Base-by-base conservation (phyloP, 1,140 invertebrate species). In the Drosophila nannoptera region DNA sequence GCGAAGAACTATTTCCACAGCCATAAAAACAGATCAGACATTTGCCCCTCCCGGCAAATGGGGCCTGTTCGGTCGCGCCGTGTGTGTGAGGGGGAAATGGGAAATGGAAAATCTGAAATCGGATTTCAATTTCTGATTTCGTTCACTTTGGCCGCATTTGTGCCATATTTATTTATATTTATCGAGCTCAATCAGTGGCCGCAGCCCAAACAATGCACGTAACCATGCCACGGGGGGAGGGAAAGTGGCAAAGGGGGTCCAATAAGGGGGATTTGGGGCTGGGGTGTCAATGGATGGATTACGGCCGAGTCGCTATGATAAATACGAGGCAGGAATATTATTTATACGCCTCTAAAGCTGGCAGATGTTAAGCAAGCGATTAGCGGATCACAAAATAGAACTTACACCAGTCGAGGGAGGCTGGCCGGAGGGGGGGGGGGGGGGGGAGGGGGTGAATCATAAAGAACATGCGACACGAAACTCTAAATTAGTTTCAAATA, bases 401-500 rank as follows among this genome's bases (percentile, higher is more conserved):
- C n/a, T n/a, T n/a, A n/a, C n/a, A n/a, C n/a, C n/a, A n/a, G n/a
- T n/a, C n/a, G n/a, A n/a, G n/a, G n/a, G n/a, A n/a, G n/a, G n/a
- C n/a, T n/a, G n/a, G n/a, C n/a, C n/a, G n/a, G n/a, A n/a, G n/a
- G n/a, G n/a, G n/a, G n/a, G n/a, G n/a, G n/a, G n/a, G n/a, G n/a
- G n/a, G n/a, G n/a, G n/a, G n/a, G n/a, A n/a, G n/a, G n/a, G n/a
- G n/a, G n/a, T n/a, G n/a, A n/a, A n/a, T n/a, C n/a, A n/a, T 38
- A 50, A 7, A 55, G 65, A 63, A 60, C 0, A 38, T 9, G 11
- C 12, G 36, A 29, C 69, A 77, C 64, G 35, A 56, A 75, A 65
- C 71, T 75, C 50, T 66, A 84, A 87, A 87, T 87, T 87, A 87
- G 84, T 87, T 84, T 87, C 77, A 87, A 87, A 87, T 87, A 87